Evolutionary conservation across 2,888 invertebrate genomes (phyloP).

Genomic region (Drosophila anomelani): DNA sequence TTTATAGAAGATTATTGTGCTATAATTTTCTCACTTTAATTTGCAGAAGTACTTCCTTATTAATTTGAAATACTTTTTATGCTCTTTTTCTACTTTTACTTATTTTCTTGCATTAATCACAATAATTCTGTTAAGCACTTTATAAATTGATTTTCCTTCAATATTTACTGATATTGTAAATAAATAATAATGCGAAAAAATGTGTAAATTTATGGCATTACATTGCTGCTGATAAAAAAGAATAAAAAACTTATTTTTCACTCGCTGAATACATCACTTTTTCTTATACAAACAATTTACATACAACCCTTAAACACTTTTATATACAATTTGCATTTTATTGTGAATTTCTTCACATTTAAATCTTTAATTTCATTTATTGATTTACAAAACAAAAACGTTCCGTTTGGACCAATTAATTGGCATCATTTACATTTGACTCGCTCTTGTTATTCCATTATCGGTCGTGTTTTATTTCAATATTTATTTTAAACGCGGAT

Average conservation of each 20-base stretch:
- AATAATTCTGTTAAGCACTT: background rate
- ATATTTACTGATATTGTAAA: background rate
- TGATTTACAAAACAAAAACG: constrained; percentile 21
- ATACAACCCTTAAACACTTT: constrained; percentile 11
- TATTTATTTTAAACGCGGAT: constrained; percentile 7
- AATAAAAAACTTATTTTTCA: background rate
- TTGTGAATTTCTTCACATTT: background rate
- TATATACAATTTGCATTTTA: constrained; percentile 20
- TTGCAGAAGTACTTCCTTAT: background rate
- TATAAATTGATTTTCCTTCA: background rate
- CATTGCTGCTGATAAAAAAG: background rate
- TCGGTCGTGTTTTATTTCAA: constrained; percentile 6
- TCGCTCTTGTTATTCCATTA: constrained; percentile 34
- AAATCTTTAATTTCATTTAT: constrained; percentile 32
- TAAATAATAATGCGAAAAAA: background rate
- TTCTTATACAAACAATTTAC: constrained; percentile 1
- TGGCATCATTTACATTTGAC: constrained; percentile 46
- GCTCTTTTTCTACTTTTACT: background rate
- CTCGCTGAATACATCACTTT: background rate
- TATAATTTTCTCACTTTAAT: background rate
- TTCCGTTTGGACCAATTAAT: constrained; percentile 27
- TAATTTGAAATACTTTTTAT: background rate
- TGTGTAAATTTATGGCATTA: background rate
- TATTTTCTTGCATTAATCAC: background rate
- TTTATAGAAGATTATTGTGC: background rate